phyloP scores from a whole-genome alignment of 2,113 vertebrate genomes.

The Nanorana parkeri region DNA sequence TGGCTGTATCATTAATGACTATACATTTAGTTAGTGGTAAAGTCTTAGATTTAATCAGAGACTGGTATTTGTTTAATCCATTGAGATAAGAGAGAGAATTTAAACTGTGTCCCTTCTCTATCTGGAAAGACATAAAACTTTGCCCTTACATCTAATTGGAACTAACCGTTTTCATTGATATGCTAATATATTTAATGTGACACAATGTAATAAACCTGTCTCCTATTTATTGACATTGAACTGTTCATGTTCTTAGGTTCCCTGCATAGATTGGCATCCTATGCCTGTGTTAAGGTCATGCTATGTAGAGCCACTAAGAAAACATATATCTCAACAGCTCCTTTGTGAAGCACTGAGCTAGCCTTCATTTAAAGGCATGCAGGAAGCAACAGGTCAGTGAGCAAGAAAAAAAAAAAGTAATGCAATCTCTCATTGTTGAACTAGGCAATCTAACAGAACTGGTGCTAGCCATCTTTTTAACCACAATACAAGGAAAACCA shows the following conservation, averaged over 20 bases:
- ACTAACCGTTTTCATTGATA: constrained; percentile 59
- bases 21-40: constrained; percentile 15
- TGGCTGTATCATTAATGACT: constrained; percentile 5
- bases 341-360: constrained; percentile 23
- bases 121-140: constrained; percentile 41
- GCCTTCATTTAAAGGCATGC: constrained; percentile 9
- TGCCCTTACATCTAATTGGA: constrained; percentile 53
- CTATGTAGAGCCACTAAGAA: constrained; percentile 29
- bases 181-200: constrained; percentile 56
- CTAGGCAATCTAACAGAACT: not conserved
- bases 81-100: constrained; percentile 49
- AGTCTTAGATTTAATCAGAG: not conserved
- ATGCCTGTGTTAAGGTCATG: constrained; percentile 49
- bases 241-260: constrained; percentile 49
- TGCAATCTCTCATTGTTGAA: constrained; percentile 7
- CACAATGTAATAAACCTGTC: constrained; percentile 48
- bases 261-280: constrained; percentile 25
- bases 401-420: constrained; percentile 23
- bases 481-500: no score
- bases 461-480: not conserved
- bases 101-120: constrained; percentile 43
- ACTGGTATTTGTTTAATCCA: not conserved
- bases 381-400: constrained; percentile 45
- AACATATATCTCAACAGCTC: constrained; percentile 47
- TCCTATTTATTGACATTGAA: constrained; percentile 9